Conservation (phyloP, 2,888 invertebrate genomes). For the Oxyscelio sp. region DNA sequence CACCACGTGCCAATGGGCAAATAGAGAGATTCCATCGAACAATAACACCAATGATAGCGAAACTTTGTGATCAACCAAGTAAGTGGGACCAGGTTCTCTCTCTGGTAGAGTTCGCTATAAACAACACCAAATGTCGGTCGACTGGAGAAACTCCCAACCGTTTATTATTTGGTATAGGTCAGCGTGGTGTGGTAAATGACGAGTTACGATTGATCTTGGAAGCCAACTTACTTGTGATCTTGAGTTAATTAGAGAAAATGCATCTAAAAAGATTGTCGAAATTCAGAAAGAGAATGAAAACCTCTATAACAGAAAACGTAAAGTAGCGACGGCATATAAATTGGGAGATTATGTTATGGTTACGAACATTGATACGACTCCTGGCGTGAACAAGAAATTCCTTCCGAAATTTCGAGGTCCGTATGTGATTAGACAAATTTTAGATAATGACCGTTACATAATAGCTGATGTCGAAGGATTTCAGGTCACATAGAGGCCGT, state of each 20-base stretch:
- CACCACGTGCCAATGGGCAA: conserved; percentile 82
- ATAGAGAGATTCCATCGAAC: conserved; percentile 76
- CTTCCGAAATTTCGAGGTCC: conserved; percentile 62
- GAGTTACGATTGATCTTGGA: background rate
- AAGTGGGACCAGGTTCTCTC: conserved; percentile 66
- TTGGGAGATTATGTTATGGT: conserved; percentile 68
- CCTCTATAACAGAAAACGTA: conserved; percentile 77
- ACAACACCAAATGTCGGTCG: background rate
- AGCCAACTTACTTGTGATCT: background rate
- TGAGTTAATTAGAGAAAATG: background rate
- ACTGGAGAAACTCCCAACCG: background rate
- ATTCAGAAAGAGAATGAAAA: conserved; percentile 76
- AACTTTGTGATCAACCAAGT: conserved; percentile 58
- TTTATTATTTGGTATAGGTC: background rate
- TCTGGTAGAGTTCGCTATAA: background rate
- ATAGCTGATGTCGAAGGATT: background rate
- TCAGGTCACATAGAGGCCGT: background rate
- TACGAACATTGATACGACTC: conserved; percentile 51
- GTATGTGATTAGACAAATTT: conserved; percentile 48
- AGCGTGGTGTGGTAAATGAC: background rate
- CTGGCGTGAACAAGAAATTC: conserved; percentile 61
- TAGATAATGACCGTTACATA: conserved; percentile 40
- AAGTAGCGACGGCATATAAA: conserved; percentile 44
- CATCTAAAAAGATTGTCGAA: conserved; percentile 41
- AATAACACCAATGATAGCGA: conserved; percentile 78